These are phyloP conservation scores for Physocephala rufipes DNA, from an alignment of 2,888 invertebrate genomes.

Conservation along the genomic window DNA sequence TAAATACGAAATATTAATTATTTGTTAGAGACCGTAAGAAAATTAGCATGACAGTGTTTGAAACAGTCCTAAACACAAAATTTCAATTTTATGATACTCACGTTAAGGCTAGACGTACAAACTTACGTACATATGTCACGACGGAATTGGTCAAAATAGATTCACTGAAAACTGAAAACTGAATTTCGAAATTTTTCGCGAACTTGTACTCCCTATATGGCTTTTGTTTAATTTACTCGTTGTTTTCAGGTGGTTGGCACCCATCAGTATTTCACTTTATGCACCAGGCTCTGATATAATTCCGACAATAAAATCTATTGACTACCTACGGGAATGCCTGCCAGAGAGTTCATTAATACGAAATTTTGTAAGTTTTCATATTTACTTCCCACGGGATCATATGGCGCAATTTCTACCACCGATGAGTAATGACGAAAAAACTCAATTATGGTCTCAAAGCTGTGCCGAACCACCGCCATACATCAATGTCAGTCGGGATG, in stretches of 20 bases:
- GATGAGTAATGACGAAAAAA: slow-evolving; percentile 46
- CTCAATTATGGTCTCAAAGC: slow-evolving; percentile 47
- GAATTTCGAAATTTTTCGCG: no score
- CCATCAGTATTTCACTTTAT: slow-evolving; percentile 73
- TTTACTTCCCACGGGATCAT: slow-evolving; percentile 71
- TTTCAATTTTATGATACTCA: no score
- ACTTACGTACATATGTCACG: no score
- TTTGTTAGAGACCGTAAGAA: no score
- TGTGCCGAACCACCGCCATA: slow-evolving; percentile 53
- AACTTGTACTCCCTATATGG: no score
- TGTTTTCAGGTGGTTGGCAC: slow-evolving; percentile 70
- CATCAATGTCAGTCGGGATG: slow-evolving; percentile 54
- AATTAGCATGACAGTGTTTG: no score
- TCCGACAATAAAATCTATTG: slow-evolving; percentile 69
- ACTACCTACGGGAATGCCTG: slow-evolving; percentile 70
- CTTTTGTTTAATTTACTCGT: background rate
- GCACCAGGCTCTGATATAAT: slow-evolving; percentile 73
- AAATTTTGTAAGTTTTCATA: slow-evolving; percentile 72
- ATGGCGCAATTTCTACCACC: slow-evolving; percentile 66
- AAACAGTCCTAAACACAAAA: no score
- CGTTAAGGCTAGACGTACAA: no score
- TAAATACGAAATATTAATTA: no score
- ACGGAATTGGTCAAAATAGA: no score
- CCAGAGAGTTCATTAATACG: slow-evolving; percentile 67
- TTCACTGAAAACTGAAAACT: no score